Conservation (phyloP, 2,888 invertebrate genomes). For the Poecilobothrus nobilitatus region DNA sequence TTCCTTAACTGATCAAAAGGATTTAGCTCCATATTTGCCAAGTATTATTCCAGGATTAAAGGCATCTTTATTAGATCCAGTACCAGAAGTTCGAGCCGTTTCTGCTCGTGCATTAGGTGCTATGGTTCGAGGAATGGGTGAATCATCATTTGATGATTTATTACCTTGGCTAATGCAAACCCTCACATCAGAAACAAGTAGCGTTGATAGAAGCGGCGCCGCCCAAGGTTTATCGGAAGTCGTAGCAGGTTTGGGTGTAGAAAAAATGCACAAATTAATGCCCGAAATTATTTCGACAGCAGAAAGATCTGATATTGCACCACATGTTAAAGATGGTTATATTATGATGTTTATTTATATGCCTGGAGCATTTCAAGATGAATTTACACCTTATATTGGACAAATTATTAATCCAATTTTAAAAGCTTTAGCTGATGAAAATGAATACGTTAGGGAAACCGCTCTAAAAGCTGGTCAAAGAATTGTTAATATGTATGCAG, state of each 20-base stretch:
- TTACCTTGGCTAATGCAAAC: conserved; percentile 98
- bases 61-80: conserved; percentile 91
- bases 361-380: conserved; percentile 91
- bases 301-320: conserved; percentile 84
- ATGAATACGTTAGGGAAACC: conserved; percentile 96
- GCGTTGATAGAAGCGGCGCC: conserved; percentile 92
- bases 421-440: conserved; percentile 96
- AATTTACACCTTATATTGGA: conserved; percentile 92
- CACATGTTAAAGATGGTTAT: conserved; percentile 98
- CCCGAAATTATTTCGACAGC: conserved; percentile 92
- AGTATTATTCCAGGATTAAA: conserved; percentile 95
- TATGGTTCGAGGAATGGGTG: conserved; percentile 96
- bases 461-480: conserved; percentile 93
- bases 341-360: conserved; percentile 99
- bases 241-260: conserved; percentile 89
- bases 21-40: conserved; percentile 89
- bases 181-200: conserved; percentile 86
- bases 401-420: conserved; percentile 95
- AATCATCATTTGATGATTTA: conserved; percentile 89
- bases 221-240: conserved; percentile 97
- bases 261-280: conserved; percentile 93
- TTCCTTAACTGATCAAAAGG: conserved; percentile 97
- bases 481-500: conserved; percentile 93
- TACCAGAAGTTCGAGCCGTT: conserved; percentile 93
- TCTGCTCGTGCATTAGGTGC: conserved; percentile 94